Evolutionary conservation across 2,797 vertebrate genomes (phyloP).

Genomic region (Eremophila alpestris): DNA sequence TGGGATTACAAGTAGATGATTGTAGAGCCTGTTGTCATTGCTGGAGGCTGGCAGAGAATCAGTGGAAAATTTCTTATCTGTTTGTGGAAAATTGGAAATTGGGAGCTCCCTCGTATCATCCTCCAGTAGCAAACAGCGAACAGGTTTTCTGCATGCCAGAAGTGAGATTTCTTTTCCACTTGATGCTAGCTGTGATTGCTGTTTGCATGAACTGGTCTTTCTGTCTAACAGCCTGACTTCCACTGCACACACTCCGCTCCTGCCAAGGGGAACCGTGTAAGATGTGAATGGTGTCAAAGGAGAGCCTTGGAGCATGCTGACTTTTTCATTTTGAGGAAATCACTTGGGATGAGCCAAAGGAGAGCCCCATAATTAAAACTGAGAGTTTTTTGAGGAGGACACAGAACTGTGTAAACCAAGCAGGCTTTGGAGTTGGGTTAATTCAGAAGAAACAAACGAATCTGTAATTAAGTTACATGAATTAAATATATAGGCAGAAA

Average conservation of each 20-base stretch:
- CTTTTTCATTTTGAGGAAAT: neutral
- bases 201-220: conserved; percentile 3
- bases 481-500: neutral
- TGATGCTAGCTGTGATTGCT: neutral
- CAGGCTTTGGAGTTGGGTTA: neutral
- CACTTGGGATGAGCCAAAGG: neutral
- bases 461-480: neutral
- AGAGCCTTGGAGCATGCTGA: neutral
- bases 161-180: neutral
- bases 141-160: neutral
- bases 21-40: neutral
- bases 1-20: neutral
- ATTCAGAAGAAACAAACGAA: neutral
- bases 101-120: neutral
- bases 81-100: neutral
- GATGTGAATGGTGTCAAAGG: neutral
- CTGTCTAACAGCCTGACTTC: neutral
- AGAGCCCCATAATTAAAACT: neutral
- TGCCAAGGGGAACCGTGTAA: neutral
- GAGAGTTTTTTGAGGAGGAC: neutral
- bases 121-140: neutral
- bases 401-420: neutral
- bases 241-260: neutral
- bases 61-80: neutral
- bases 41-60: neutral